phyloP scores from a whole-genome alignment of 1,140 invertebrate species.

The Microplitis demolitor region DNA sequence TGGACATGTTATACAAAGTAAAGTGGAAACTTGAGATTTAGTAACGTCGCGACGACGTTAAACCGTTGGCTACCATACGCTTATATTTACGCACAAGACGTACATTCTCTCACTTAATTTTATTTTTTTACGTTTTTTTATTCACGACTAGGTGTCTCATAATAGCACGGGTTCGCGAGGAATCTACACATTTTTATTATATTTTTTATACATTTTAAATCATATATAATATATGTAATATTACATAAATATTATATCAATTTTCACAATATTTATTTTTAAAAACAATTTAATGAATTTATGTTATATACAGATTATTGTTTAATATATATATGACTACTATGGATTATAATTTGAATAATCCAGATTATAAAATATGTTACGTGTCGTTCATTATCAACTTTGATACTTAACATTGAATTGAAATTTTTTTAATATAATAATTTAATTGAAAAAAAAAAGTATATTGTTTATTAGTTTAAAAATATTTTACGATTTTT shows the following conservation, averaged over 20 bases:
- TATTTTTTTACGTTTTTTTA: conserved; percentile 45
- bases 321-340: too few species aligned
- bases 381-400: too few species aligned
- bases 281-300: too few species aligned
- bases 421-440: too few species aligned
- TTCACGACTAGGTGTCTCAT: conserved; percentile 24
- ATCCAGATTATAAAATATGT: too few species aligned
- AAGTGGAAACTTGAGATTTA: conserved; percentile 48
- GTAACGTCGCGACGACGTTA: conserved; percentile 28
- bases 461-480: too few species aligned
- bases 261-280: background rate
- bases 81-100: conserved; percentile 53
- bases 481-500: too few species aligned
- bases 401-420: too few species aligned
- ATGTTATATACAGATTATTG: too few species aligned
- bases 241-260: background rate
- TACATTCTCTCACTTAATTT: conserved; percentile 23
- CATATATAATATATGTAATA: background rate
- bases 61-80: conserved; percentile 41
- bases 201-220: background rate
- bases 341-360: too few species aligned
- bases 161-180: conserved; percentile 40
- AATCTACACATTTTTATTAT: conserved; percentile 44
- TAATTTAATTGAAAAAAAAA: too few species aligned
- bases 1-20: background rate